Evolutionary conservation across 2,113 vertebrate species (phyloP).

Genomic region (Spilogale gracilis): DNA sequence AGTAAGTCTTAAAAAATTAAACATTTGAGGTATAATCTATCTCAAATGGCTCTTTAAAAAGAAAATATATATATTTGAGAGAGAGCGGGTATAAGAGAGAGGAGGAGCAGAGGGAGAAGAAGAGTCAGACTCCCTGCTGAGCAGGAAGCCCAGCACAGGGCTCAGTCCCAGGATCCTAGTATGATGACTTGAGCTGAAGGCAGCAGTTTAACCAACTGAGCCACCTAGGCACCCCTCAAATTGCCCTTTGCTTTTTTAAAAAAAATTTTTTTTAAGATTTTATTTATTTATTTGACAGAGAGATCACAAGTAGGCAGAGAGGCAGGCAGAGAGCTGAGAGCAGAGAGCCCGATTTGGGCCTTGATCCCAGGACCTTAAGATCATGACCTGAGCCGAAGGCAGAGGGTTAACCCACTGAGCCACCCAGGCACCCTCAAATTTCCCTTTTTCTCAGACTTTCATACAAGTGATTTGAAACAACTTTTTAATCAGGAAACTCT

Average conservation of each 20-base stretch:
- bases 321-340: too few species aligned
- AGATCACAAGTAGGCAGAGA: too few species aligned
- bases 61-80: neutral
- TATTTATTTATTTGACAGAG: too few species aligned
- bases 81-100: neutral
- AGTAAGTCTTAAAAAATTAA: slow-evolving; percentile 7
- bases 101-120: neutral
- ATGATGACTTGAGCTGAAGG: neutral
- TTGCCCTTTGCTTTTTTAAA: neutral
- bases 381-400: neutral
- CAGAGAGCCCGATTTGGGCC: too few species aligned
- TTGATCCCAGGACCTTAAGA: neutral
- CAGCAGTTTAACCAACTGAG: neutral
- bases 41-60: slow-evolving; percentile 22
- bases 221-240: neutral
- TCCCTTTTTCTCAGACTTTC: neutral
- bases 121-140: neutral
- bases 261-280: too few species aligned
- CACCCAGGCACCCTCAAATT: neutral
- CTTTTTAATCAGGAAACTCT: slow-evolving; percentile 47
- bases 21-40: neutral
- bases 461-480: neutral
- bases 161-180: neutral
- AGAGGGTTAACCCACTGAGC: neutral
- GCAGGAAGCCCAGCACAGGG: neutral